Conservation (phyloP, 2,888 invertebrate species). For the Nomada flava region DNA sequence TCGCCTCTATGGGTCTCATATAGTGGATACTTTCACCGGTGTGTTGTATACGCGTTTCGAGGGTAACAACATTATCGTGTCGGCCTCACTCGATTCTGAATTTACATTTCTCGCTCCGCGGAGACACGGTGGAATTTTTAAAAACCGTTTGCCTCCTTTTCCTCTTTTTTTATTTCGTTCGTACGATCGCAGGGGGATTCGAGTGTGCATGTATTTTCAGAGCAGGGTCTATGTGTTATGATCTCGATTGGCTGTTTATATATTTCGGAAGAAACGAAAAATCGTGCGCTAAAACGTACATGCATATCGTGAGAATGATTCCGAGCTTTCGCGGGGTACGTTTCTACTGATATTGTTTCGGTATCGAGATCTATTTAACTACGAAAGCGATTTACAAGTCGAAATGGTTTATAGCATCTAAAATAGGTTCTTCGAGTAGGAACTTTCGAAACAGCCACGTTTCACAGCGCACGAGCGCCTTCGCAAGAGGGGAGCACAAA, state of each 20-base stretch:
- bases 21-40: slow-evolving; percentile 68
- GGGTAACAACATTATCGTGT: slow-evolving; percentile 71
- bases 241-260: neutral
- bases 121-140: neutral
- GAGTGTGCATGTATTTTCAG: neutral
- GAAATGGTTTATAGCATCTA: slow-evolving; percentile 62
- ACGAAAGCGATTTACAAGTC: slow-evolving; percentile 44
- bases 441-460: slow-evolving; percentile 74
- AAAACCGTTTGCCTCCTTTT: neutral
- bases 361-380: slow-evolving; percentile 5
- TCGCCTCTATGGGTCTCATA: slow-evolving; percentile 41
- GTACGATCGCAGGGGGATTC: neutral
- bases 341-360: slow-evolving; percentile 9
- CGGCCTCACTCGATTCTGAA: slow-evolving; percentile 39
- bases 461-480: slow-evolving; percentile 65
- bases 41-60: slow-evolving; percentile 63
- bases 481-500: slow-evolving; percentile 65
- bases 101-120: slow-evolving; percentile 24
- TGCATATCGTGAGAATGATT: slow-evolving; percentile 17
- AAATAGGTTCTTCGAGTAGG: slow-evolving; percentile 68
- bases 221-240: neutral
- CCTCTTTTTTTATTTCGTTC: neutral
- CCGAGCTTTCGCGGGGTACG: neutral
- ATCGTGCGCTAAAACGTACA: neutral
- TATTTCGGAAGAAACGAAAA: neutral